These are phyloP conservation scores for Sebastes minor DNA, from an alignment of 2,797 vertebrate species.

Conservation along the genomic window DNA sequence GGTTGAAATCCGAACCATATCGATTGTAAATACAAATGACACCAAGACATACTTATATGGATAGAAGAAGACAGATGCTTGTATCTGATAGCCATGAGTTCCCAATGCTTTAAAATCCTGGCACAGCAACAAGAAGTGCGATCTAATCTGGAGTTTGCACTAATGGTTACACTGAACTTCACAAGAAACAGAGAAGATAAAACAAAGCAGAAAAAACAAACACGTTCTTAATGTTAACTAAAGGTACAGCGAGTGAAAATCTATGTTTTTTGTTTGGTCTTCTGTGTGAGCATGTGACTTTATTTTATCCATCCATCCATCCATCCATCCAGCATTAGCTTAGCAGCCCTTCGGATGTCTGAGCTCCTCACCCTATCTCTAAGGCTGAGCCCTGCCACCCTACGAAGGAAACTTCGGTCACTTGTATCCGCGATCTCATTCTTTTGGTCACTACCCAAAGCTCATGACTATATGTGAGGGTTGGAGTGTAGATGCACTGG, in stretches of 20 bases:
- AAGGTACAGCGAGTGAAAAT: neutral
- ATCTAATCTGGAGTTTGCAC: neutral
- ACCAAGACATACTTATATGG: neutral
- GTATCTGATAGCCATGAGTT: neutral
- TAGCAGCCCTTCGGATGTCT: neutral
- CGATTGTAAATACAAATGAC: neutral
- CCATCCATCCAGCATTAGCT: no score
- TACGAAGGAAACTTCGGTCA: neutral
- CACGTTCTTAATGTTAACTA: neutral
- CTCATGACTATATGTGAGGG: no score
- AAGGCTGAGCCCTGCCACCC: neutral
- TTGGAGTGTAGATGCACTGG: no score
- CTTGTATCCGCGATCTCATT: no score
- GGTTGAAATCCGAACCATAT: neutral
- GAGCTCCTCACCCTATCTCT: neutral
- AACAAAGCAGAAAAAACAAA: neutral
- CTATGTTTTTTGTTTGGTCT: neutral
- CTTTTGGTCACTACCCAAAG: no score
- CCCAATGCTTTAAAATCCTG: neutral
- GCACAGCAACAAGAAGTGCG: neutral
- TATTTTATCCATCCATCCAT: no score
- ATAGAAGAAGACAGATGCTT: neutral
- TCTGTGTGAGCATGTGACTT: neutral
- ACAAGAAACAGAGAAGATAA: neutral
- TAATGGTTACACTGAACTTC: neutral